A percentile compares a stretch with the other conserved stretches of the same genome.
Conservation (phyloP, 2,888 invertebrate species). For the Spodoptera exigua region DNA sequence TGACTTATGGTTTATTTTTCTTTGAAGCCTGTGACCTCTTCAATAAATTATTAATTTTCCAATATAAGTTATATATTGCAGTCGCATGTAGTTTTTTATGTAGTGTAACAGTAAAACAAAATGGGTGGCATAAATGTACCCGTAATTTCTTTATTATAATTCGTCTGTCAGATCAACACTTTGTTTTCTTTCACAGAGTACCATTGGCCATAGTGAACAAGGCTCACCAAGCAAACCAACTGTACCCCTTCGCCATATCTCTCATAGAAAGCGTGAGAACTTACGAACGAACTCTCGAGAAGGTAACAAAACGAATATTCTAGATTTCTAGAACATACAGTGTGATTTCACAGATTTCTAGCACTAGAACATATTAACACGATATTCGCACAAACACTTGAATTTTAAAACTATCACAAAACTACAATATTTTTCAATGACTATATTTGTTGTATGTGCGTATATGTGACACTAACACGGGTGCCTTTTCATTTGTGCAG, state of each 20-base stretch:
- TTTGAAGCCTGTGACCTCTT: too few relatives aligned
- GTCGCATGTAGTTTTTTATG: conserved; percentile 13
- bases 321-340: conserved; percentile 15
- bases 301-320: conserved; percentile 90
- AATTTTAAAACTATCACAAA: conserved; percentile 49
- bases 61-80: conserved; percentile 15
- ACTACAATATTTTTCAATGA: background rate
- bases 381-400: conserved; percentile 53
- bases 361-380: conserved; percentile 67
- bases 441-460: conserved; percentile 45
- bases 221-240: conserved; percentile 99
- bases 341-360: conserved; percentile 66
- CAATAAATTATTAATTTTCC: background rate
- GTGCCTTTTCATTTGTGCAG: conserved; percentile 88
- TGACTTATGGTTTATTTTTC: too few relatives aligned
- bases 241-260: conserved; percentile 99
- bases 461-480: conserved; percentile 79
- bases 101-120: too few relatives aligned
- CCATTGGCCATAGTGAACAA: conserved; percentile 99
- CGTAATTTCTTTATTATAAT: too few relatives aligned
- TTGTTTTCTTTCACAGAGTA: conserved; percentile 89
- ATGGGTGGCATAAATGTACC: too few relatives aligned
- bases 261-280: conserved; percentile 99
- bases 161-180: background rate
- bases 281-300: conserved; percentile 98